Evolutionary conservation across 2,113 vertebrate genomes (phyloP).

Genomic region (Vulpes ferrilata): DNA sequence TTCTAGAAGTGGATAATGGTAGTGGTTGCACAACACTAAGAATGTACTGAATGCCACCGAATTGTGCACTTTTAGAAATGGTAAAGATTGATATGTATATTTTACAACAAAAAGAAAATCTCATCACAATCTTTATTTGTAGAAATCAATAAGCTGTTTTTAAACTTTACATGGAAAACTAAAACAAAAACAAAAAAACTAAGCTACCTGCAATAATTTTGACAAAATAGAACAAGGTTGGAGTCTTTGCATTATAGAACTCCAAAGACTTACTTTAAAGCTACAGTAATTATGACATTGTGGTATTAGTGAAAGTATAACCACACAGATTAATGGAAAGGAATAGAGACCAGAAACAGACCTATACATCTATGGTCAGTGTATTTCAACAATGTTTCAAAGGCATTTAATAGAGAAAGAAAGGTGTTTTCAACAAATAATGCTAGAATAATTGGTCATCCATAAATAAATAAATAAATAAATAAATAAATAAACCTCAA

Average conservation of each 20-base stretch:
- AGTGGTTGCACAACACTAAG: neutral
- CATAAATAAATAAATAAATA: neutral
- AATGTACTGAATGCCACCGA: neutral
- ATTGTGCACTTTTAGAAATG: neutral
- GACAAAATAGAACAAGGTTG: neutral
- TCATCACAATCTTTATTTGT: neutral
- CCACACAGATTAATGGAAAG: neutral
- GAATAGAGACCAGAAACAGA: neutral
- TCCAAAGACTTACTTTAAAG: neutral
- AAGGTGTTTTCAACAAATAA: neutral
- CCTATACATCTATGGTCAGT: neutral
- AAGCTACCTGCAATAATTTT: neutral
- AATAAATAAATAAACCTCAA: neutral
- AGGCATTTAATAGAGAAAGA: neutral
- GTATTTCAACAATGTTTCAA: neutral
- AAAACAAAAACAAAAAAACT: neutral
- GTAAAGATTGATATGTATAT: neutral
- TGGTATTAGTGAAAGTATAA: neutral
- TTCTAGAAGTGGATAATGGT: neutral
- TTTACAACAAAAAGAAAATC: neutral
- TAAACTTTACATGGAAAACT: neutral
- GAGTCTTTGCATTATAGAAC: neutral
- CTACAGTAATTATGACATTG: neutral
- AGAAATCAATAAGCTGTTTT: neutral
- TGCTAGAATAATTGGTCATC: neutral